Evolutionary conservation across 35 echinoderm and acorn worm species (phyloP), one percentile per base, ranked within the genome.

Genomic region (Hemicentrotus pulcherrimus): DNA sequence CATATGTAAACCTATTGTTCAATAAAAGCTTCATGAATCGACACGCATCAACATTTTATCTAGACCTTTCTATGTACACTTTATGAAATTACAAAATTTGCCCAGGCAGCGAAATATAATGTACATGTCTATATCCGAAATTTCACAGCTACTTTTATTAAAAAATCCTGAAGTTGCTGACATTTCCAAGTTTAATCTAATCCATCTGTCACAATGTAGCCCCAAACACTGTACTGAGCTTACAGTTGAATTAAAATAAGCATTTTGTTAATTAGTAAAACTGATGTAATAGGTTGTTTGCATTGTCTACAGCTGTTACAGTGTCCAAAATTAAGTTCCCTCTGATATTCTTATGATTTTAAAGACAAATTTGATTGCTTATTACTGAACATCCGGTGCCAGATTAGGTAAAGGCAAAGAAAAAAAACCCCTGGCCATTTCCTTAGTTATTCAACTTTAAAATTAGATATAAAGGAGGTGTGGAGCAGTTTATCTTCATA

Each of bases 261-360:
- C 19, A 90, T 78, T 22, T 78, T 28, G 19, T 78, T 78, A 78
- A 78, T 78, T 78, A 78, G 65, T 7, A 78, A 22, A n/a, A 78
- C 65, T 78, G 65, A n/a, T 78, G 65, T 78, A n/a, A n/a, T 78
- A 78, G 65, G 65, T 6, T 78, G 65, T 78, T 78, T 78, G 65
- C 22, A 2, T 46, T 93, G 91, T 93, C 18, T 93, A 93, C 91
- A 93, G 91, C 91, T 93, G 91, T 93, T 47, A 58, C 91, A 32
- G 9, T 58, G 48, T 93, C 48, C 30, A 58, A 93, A 31, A 31
- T 46, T 5, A 31, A 58, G 30, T 28, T 22, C 18, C 91, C 47
- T 93, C 24, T 31, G 48, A 93, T 46, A 93, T 93, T 50, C 4
- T 46, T 11, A 28, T 45, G 18, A 90, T 90, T 41, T 32, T 45